Evolutionary conservation across 2,797 vertebrate species (phyloP).

Genomic region (Siniperca undulata): DNA sequence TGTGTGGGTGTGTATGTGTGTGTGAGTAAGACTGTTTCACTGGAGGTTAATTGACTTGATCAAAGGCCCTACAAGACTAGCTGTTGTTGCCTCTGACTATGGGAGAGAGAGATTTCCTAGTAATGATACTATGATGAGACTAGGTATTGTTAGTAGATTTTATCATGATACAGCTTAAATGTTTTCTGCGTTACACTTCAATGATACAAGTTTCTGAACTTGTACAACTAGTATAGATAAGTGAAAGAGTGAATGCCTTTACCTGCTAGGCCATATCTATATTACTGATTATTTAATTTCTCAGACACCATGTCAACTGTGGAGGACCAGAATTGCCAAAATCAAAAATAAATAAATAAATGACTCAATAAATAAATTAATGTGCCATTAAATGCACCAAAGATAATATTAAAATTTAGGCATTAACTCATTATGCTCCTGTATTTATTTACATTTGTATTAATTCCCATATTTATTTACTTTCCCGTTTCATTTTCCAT

Average conservation of each 20-base stretch:
- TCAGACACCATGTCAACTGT: neutral
- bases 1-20: constrained; percentile 8
- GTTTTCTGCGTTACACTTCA: neutral
- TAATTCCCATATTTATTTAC: no score
- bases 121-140: neutral
- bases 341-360: no score
- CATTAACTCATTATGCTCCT: no score
- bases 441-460: no score
- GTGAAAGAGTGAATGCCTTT: neutral
- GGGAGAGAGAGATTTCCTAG: neutral
- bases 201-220: neutral
- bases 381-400: no score
- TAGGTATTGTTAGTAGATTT: neutral
- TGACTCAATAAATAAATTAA: no score
- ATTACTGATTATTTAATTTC: neutral
- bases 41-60: constrained; percentile 55
- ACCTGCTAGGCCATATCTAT: neutral
- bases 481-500: no score
- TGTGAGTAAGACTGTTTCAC: constrained; percentile 46
- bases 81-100: constrained; percentile 1
- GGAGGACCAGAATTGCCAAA: no score
- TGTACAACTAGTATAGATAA: neutral
- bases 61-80: constrained; percentile 17
- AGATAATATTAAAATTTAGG: no score
- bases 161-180: no score